Base-by-base conservation (phyloP, 2,113 vertebrate species). In the Corythornis madagascariensis region DNA sequence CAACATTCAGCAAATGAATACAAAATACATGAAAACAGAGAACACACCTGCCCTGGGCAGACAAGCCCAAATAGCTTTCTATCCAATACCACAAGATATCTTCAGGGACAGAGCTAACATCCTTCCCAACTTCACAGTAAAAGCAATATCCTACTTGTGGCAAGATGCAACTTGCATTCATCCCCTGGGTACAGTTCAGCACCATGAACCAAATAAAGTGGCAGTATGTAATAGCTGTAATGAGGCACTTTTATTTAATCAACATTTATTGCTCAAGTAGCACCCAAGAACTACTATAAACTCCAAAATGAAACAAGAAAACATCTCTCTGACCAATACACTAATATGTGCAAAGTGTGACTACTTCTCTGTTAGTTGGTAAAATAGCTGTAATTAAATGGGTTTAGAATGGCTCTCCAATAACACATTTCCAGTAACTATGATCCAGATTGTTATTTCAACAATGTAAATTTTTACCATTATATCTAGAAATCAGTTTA, bases 11-110 rank as follows among this genome's bases (percentile, higher is more conserved):
- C 50, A 96, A 97, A 91, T 28, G 65, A 12, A 87, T 6, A 35
- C 42, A 85, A 89, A 52, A 88, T 24, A 73, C 89, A 93, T 90
- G 89, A 93, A 94, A 95, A 85, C 5, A 70, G 80, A 91, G 80
- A 94, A 88, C 83, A 89, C 93, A 93, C 96, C 97, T 89, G 95
- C 71, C 65, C 42, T 22, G 35, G 52, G 53, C 45, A 89, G 92
- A 86, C 94, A 96, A 94, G 95, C 45, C 90, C 88, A 81, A 94
- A 75, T 83, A 97, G 21, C 12, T 7, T 73, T 29, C 75, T 20
- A 80, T 55, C 8, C 43, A 92, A 84, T 18, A 67, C 73, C 89
- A 94, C 88, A 89, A 84, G 52, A 70, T 47, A 48, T 83, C 87
- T 92, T 82, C 83, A 92, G 73, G 80, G 91, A 74, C 50, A 31